Evolutionary conservation across 2,113 vertebrate species (phyloP).

Genomic region (Ranitomeya imitator): DNA sequence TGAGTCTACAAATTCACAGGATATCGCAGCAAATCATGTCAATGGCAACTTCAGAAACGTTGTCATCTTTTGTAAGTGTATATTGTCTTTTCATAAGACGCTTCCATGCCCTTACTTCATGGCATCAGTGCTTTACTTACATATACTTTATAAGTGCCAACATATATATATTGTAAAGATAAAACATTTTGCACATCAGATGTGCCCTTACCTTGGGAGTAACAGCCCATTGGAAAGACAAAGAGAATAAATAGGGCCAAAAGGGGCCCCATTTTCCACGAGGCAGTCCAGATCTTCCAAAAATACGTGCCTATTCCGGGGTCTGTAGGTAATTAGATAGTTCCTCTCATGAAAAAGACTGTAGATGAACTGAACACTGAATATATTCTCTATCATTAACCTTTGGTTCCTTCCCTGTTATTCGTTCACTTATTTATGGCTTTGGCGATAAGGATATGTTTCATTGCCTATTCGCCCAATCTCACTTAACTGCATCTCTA

Average conservation of each 20-base stretch:
- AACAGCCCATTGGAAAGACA: slow-evolving; percentile 15
- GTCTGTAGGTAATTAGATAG: not conserved
- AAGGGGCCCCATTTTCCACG: slow-evolving; percentile 38
- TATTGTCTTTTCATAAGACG: too few species aligned
- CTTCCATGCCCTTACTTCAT: too few species aligned
- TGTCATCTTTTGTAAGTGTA: too few species aligned
- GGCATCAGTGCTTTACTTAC: too few species aligned
- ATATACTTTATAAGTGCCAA: too few species aligned
- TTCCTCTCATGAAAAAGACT: not conserved
- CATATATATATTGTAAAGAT: not conserved
- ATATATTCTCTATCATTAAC: slow-evolving; percentile 31
- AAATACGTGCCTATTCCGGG: not conserved
- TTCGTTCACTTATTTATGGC: slow-evolving; percentile 54
- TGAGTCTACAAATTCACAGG: too few species aligned
- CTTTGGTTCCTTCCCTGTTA: slow-evolving; percentile 56
- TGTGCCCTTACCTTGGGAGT: slow-evolving; percentile 33
- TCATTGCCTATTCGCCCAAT: not conserved
- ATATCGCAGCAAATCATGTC: not conserved
- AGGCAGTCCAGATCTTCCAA: not conserved
- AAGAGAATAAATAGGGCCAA: slow-evolving; percentile 47
- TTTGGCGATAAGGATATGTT: slow-evolving; percentile 36
- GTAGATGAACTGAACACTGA: slow-evolving; percentile 4
- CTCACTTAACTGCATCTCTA: not conserved
- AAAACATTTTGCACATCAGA: not conserved
- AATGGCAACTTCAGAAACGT: not conserved